Evolutionary conservation across 2,113 vertebrate genomes (phyloP).

Genomic region (Clarias macrocephalus): DNA sequence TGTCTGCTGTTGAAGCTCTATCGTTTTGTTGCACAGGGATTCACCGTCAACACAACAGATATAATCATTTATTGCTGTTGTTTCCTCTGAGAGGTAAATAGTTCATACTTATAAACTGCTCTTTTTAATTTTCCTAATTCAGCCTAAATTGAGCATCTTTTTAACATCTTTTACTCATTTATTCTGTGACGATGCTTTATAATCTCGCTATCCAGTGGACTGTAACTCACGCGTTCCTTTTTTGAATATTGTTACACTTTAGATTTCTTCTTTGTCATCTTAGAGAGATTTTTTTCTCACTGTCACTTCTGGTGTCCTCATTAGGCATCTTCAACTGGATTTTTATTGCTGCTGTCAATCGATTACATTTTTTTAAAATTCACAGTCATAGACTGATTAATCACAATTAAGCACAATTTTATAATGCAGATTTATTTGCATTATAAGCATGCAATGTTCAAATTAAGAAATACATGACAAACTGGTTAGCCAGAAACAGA

Average conservation of each 20-base stretch:
- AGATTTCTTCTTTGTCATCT: neutral
- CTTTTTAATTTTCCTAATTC: neutral
- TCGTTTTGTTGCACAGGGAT: constrained; percentile 1
- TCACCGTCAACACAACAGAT: constrained; percentile 22
- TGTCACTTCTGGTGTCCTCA: neutral
- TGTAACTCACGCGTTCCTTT: neutral
- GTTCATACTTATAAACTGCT: neutral
- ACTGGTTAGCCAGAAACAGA: too few relatives aligned
- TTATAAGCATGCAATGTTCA: too few relatives aligned
- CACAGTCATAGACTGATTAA: too few relatives aligned
- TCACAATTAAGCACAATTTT: too few relatives aligned
- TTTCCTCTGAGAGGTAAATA: constrained; percentile 4
- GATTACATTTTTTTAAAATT: too few relatives aligned
- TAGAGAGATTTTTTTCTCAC: neutral
- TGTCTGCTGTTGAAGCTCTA: constrained; percentile 3
- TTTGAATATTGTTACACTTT: neutral
- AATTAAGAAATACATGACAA: too few relatives aligned
- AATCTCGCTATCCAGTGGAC: neutral
- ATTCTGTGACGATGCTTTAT: neutral
- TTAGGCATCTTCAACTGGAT: neutral
- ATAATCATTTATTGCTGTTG: neutral
- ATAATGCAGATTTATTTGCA: too few relatives aligned
- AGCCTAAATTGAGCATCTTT: neutral
- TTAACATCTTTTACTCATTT: neutral
- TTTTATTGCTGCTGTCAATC: neutral